Evolutionary conservation across 2,113 vertebrate species (phyloP), one percentile per base, ranked within the genome.

Genomic region (Athene noctua): DNA sequence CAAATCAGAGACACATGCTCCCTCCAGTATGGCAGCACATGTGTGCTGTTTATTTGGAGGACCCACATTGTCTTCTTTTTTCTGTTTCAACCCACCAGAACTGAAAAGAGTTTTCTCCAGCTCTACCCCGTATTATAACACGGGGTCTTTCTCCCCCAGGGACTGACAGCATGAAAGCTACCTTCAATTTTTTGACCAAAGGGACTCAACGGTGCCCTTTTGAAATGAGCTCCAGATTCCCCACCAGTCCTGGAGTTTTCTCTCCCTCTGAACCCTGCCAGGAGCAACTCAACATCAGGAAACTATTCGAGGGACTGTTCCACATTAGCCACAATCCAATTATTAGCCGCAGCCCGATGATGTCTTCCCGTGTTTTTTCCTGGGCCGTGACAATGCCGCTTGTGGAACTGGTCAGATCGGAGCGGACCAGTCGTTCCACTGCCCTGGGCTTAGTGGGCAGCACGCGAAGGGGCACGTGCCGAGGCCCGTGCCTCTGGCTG

Each of bases 1-100:
- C 72, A 97, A 96, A 96, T 96, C 87, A 95, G 96, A 96, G 87
- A 91, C 96, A 94, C 94, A 80, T 89, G 96, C 22, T 85, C 54
- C 63, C 78, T 80, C 72, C 0, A 7, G 30, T 26, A 51, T 70
- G 83, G 80, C 89, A 89, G 94, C 95, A 92, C 92, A 95, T 82
- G 84, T 91, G 87, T 13, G 0, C 59, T 72, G 66, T 22, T 80
- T 80, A 29, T 88, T 90, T 90, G 91, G 81, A 91, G 73, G 74
- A 82, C 51, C 51, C 83, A 61, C 74, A 49, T 3, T 79, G 57
- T 29, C 90, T 83, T 67, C 32, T 84, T 54, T 49, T 59, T 88
- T 51, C 52, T 67, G n/a, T 36, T 93, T 34, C 88, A 90, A 61
- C 36, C 8, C 77, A 51, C 11, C 82, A 70, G 29, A 16, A 18